Evolutionary conservation across 2,113 vertebrate species (phyloP).

Genomic region (Orthonyx spaldingii): DNA sequence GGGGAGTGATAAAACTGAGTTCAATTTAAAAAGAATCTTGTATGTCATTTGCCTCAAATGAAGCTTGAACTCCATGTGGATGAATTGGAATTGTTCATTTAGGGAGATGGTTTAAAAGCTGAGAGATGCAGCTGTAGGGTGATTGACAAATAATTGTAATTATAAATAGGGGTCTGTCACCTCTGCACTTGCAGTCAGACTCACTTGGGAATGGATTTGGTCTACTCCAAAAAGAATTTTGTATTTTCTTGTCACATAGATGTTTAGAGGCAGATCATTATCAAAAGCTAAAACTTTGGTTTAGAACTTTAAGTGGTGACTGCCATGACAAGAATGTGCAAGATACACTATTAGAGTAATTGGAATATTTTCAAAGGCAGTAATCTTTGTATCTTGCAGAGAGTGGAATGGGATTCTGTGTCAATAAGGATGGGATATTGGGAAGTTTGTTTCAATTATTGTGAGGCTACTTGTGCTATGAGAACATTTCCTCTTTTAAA

Average conservation of each 20-base stretch:
- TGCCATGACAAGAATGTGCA: rapidly evolving
- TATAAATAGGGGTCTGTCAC: neutral
- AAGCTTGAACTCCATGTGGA: neutral
- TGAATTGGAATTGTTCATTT: neutral
- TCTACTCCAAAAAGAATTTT: neutral
- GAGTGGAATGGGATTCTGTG: neutral
- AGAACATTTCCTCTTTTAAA: neutral
- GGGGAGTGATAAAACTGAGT: neutral
- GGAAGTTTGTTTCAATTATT: neutral
- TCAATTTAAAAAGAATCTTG: neutral
- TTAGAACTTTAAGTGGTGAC: neutral
- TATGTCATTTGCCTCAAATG: neutral
- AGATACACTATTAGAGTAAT: neutral
- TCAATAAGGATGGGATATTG: neutral
- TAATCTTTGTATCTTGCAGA: neutral
- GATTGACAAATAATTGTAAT: neutral
- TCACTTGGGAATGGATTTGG: neutral
- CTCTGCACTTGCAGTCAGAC: neutral
- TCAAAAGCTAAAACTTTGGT: neutral
- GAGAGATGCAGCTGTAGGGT: neutral
- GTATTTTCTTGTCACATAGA: neutral
- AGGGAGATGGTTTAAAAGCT: neutral
- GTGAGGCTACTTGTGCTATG: neutral
- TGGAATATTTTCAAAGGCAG: neutral
- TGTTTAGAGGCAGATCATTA: neutral